Evolutionary conservation across 64 coral and sea anemone species (phyloP), one percentile per base, ranked within the genome.

Genomic region (Actinia equina): DNA sequence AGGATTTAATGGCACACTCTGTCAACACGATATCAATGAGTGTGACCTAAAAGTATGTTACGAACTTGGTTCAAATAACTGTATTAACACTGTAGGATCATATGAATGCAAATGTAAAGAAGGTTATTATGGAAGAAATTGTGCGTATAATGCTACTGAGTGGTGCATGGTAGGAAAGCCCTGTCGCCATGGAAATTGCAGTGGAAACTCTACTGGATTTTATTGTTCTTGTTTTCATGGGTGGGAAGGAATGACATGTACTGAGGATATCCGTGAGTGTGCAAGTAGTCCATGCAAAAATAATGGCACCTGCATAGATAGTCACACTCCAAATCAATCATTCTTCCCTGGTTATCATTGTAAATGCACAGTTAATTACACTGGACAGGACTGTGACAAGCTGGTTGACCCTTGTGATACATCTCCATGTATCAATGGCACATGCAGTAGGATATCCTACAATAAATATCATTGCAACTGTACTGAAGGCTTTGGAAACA

Each of bases 221-320:
- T 69, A 69, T 70, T 97, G 94, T 67, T 87, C 94, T 15, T 97
- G 94, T 78, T 44, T 65, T 17, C 67, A 22, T 26, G 91, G 94
- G 1, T 97, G 88, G 43, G 89, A 92, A 41, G 94, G 94, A 3
- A 77, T 83, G 49, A 52, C 82, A 8, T 97, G 94, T 81, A 46
- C 91, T 19, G 58, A 44, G 59, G 94, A 97, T 78, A 97, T 97
- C 82, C 88, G 76, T 7, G 94, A 97, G 49, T 97, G 94, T 60
- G 44, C 54, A 3, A 84, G 80, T 88, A 6, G 54, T 0, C 91
- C 91, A 13, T 93, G 91, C 44, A 59, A 80, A 4, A 85, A 97
- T 78, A 92, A 95, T 77, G 94, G 88, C 42, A 93, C 94, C 19
- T 97, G 94, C 71, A 67, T 86, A 60, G 94, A 97, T 54, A 90